Evolutionary conservation across 2,888 invertebrate species (phyloP).

Genomic region (Anthrax anthrax): DNA sequence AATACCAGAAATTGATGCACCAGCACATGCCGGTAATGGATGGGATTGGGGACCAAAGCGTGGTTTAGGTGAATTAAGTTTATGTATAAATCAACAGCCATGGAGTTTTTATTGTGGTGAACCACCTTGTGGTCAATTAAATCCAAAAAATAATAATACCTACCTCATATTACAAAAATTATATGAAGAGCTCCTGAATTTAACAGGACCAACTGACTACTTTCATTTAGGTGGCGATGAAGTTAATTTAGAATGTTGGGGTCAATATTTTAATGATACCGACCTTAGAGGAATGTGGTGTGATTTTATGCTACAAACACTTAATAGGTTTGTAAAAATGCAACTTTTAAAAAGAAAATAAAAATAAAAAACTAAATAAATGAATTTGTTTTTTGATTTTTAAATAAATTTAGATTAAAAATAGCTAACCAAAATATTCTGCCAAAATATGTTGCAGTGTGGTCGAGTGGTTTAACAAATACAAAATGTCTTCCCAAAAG

Average conservation of each 20-base stretch:
- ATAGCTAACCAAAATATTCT: constrained; percentile 29
- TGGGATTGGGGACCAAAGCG: constrained; percentile 70
- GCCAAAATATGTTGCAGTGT: constrained; percentile 42
- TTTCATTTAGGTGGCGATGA: constrained; percentile 59
- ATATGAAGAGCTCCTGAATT: constrained; percentile 57
- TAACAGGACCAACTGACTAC: constrained; percentile 61
- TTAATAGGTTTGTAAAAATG: constrained; percentile 33
- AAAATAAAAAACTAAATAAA: not conserved
- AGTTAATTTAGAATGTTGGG: constrained; percentile 70
- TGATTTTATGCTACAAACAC: constrained; percentile 54
- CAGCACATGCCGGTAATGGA: constrained; percentile 77
- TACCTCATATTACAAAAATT: constrained; percentile 57
- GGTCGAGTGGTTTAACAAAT: constrained; percentile 66
- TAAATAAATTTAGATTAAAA: constrained; percentile 21
- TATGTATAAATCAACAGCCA: constrained; percentile 67
- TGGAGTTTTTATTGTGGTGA: constrained; percentile 67
- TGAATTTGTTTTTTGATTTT: too few relatives aligned
- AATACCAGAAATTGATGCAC: constrained; percentile 79
- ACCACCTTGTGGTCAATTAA: constrained; percentile 75
- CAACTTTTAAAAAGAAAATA: not conserved
- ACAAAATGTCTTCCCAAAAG: constrained; percentile 49
- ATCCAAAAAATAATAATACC: constrained; percentile 65
- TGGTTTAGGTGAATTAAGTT: constrained; percentile 61
- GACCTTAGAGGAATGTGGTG: constrained; percentile 67
- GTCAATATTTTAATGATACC: constrained; percentile 55